Evolutionary conservation across 2,113 vertebrate genomes (phyloP).

Genomic region (Tyto alba): DNA sequence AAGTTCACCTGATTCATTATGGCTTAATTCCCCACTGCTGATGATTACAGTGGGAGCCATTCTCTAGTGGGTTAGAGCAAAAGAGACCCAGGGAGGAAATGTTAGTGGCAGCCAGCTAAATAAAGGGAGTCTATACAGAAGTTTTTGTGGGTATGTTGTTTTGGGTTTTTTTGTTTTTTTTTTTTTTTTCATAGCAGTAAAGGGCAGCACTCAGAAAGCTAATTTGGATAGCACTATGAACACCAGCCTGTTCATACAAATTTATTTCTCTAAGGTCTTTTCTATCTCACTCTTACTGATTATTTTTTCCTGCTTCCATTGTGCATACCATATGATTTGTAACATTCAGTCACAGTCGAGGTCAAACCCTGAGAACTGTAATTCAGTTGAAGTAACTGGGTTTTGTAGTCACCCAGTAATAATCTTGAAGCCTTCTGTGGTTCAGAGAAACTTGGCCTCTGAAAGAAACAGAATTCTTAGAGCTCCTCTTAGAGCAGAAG

Average conservation of each 20-base stretch:
- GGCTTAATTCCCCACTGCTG: background rate
- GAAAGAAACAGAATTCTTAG: background rate
- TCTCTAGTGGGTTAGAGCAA: background rate
- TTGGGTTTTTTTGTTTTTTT: too few relatives aligned
- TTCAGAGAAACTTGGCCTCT: background rate
- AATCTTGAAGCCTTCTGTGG: background rate
- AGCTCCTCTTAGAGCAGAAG: background rate
- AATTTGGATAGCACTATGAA: background rate
- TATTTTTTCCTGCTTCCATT: background rate
- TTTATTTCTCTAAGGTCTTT: background rate
- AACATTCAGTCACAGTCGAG: background rate
- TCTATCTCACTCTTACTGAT: background rate
- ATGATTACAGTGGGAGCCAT: background rate
- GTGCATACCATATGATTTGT: background rate
- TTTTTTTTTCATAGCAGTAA: background rate
- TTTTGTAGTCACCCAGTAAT: background rate
- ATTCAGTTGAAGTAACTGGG: slow-evolving; percentile 19
- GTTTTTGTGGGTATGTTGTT: background rate
- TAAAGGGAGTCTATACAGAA: background rate
- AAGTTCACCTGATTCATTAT: background rate
- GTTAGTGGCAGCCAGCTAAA: background rate
- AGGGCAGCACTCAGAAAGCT: background rate
- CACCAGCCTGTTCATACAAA: background rate
- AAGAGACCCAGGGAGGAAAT: background rate
- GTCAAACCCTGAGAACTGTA: background rate